Evolutionary conservation across 2,113 vertebrate species (phyloP), one percentile per base, ranked within the genome.

Genomic region (Salvelinus fontinalis): DNA sequence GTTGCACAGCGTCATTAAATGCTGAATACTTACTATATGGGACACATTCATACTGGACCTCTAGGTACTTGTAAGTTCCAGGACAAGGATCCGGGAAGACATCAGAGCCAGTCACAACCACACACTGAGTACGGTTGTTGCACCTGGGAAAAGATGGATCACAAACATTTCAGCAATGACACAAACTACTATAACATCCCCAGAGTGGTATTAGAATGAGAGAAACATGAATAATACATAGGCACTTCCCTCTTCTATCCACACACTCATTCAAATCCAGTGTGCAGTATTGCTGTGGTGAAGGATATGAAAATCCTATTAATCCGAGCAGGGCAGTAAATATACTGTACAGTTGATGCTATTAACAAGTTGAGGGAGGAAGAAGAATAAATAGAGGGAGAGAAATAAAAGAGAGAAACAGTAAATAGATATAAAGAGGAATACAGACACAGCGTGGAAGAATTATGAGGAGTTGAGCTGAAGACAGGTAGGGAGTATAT

Each of bases 11-110:
- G 5, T 54, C 51, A 18, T 22, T 24, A 34, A 67, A 67, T 16
- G 16, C 16, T 16, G 26, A 86, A 91, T 96, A 99, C 98, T 99
- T 97, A 99, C 98, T 99, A 92, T 99, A 99, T 89, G 97, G 98
- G 90, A 99, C 98, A 95, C 98, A 99, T 94, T 99, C 97, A 95
- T 99, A 99, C 81, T 99, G 98, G 94, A 99, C 97, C 95, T 99
- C 97, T 92, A 99, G 96, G 82, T 99, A 99, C 92, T 99, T 99
- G 94, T 99, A 99, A 76, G 98, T 99, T 91, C 98, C 98, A 73
- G 97, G 98, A 94, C 97, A 99, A 84, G 97, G 98, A 92, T 99
- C 97, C 89, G 98, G 98, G 94, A 99, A 99, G 87, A 99, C 96
- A 87, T 99, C 98, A 88, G 97, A 97, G 87, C 97, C 97, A 83